Evolutionary conservation across 1,140 invertebrate genomes (phyloP), one percentile per base, ranked within the genome.

Genomic region (Pseudomyrmex dendroicus): DNA sequence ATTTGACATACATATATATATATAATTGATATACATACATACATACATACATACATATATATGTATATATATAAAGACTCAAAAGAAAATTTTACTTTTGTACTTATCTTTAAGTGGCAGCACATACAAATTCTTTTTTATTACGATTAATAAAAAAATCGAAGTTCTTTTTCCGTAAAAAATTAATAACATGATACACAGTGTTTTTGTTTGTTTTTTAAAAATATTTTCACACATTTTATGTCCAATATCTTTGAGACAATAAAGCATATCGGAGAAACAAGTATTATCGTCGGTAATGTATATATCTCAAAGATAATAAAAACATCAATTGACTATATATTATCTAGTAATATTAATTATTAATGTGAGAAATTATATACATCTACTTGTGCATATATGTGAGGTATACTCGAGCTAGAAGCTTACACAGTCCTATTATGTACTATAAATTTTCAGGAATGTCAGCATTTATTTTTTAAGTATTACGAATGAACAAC

Each of bases 401-500:
- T 77, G 48, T 44, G 15, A 59, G 35, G 70, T 70, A 50, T 61
- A 80, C 46, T 54, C 50, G n/a, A 54, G n/a, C 25, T 12, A 80
- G 70, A 61, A 15, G 4, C 54, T 80, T 70, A 57, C 10, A 70
- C 10, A 70, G 7, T 70, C 20, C n/a, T 25, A 64, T 64, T 66
- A 50, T 59, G 35, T 25, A 46, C 22, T 13, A 46, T 44, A 25
- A 35, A 35, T 35, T 35, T 59, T 50, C 8, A 5, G 15, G 52
- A 78, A 46, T 57, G 35, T 56, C 68, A 57, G 54, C 52, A 70
- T 78, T 78, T 80, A 72, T 72, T 70, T 54, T 59, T 78, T 35
- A 35, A 68, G 15, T 48, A 59, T 80, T 70, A 72, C 22, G 25
- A 57, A 72, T 57, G 10, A 72, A 17, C n/a, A 72, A 25, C 3